Conservation (phyloP, 2,888 invertebrate species). For the Trissolcus brochymenae region DNA sequence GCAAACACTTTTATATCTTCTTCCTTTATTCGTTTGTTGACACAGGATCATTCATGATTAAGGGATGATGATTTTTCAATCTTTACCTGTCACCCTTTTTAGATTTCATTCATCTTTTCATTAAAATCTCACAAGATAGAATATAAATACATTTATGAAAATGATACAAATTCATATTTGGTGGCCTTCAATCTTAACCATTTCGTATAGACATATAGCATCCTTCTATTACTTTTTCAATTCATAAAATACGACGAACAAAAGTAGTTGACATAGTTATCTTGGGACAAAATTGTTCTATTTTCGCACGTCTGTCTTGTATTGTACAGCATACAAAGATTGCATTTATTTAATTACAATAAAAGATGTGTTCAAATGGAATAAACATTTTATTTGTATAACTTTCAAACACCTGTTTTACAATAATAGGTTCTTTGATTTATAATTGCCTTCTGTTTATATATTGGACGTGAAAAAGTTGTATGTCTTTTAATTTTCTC, state of each 20-base stretch:
- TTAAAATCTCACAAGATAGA: neutral
- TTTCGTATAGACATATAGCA: neutral
- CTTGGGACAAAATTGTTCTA: neutral
- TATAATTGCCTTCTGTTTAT: too few species aligned
- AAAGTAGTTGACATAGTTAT: conserved; percentile 3
- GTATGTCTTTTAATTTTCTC: too few species aligned
- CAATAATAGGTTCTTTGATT: too few species aligned
- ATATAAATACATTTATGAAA: neutral
- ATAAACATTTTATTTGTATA: neutral
- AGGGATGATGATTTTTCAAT: neutral
- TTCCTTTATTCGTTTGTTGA: neutral
- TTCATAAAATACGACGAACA: neutral
- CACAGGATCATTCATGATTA: neutral
- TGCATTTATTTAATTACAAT: conserved; percentile 3
- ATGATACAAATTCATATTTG: too few species aligned
- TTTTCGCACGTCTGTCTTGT: neutral
- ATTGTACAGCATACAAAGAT: neutral
- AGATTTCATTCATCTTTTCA: neutral
- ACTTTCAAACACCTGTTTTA: too few species aligned
- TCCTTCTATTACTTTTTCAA: neutral
- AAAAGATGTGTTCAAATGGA: neutral
- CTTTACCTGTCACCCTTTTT: neutral
- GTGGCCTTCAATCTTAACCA: too few species aligned
- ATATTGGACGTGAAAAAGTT: too few species aligned
- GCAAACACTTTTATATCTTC: neutral